Evolutionary conservation across 2,797 vertebrate species (phyloP), one percentile per base, ranked within the genome.

Genomic region (Falco rusticolus): DNA sequence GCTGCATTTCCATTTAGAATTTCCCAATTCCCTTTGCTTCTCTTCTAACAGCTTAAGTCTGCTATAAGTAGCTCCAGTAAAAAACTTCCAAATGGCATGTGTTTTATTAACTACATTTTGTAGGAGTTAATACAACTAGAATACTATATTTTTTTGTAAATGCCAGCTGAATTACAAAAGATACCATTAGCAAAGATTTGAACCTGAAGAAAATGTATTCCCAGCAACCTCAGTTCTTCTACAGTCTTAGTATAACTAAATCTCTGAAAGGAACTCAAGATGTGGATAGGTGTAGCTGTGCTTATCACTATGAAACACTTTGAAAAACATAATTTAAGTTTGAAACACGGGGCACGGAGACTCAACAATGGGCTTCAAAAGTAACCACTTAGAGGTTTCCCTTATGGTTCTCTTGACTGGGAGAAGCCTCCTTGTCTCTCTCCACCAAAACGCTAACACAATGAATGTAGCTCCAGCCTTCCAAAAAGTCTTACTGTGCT

Each of bases 181-280:
- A 78, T 60, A 78, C 22, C 61, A 93, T 63, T 96, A 93, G 84
- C 70, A 94, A 96, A 96, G 43, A 95, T 97, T 94, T 93, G 69
- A 97, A 74, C 74, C 68, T 93, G 87, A 96, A 95, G 92, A 96
- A 96, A 97, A 97, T 68, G 45, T 96, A 41, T 97, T 97, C 96
- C 51, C 87, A 93, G 80, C 48, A 97, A 86, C 84, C 84, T 92
- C 92, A 94, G 90, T 81, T 93, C 79, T 86, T 97, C 81, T 94
- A 79, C 82, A 92, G 74, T 84, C 60, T 95, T 92, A 74, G 37
- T 81, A 84, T 90, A 96, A 96, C 76, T 89, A 94, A 95, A 94
- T 85, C 31, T 87, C 71, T 97, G 94, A 96, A 97, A 96, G 75
- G 48, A 60, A 91, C 89, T 96, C 79, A 87, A 88, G 89, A 31